Evolutionary conservation across 2,888 invertebrate genomes (phyloP), one percentile per base, ranked within the genome.

Genomic region (Phaonia tiefii): DNA sequence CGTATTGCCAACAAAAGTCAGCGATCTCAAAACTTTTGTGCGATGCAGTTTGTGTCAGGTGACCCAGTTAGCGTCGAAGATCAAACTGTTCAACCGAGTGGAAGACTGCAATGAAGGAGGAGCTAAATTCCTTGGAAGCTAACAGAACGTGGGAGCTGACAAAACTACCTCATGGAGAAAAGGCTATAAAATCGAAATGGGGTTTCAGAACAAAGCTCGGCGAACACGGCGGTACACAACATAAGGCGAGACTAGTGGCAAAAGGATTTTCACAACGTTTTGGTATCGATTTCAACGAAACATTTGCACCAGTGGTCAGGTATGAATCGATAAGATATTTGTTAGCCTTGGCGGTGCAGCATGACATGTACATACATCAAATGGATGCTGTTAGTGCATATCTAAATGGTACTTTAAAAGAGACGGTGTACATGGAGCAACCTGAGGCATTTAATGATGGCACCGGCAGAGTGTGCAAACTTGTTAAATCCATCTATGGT

Each of bases 11-110:
- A 69, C 22, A 67, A 76, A 4, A 79, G 73, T 15, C 74, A 67
- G 51, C 79, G 56, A 37, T 74, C 76, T 60, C 37, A 76, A 42
- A 77, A 77, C 44, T 25, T 11, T 4, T 79, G 31, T 65, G 73
- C 74, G 10, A 56, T 69, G 10, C 2, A 17, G n/a, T 72, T 72
- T 15, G 56, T 58, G 56, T 4, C 37, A 5, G 67, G 44, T 54
- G 69, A 71, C 69, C 69, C 75, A 31, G 3, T 13, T 1, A 78
- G 77, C 13, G 66, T 63, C 42, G 75, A 78, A 31, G 51, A 72
- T n/a, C n/a, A n/a, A n/a, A n/a, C n/a, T n/a, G n/a, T n/a, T n/a
- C n/a, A n/a, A n/a, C n/a, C n/a, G n/a, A n/a, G n/a, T n/a, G n/a
- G n/a, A n/a, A n/a, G n/a, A n/a, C n/a, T n/a, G 71, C 71, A 39